phyloP scores from a whole-genome alignment of 1,140 invertebrate genomes.

The Bathynomus jamesi region DNA sequence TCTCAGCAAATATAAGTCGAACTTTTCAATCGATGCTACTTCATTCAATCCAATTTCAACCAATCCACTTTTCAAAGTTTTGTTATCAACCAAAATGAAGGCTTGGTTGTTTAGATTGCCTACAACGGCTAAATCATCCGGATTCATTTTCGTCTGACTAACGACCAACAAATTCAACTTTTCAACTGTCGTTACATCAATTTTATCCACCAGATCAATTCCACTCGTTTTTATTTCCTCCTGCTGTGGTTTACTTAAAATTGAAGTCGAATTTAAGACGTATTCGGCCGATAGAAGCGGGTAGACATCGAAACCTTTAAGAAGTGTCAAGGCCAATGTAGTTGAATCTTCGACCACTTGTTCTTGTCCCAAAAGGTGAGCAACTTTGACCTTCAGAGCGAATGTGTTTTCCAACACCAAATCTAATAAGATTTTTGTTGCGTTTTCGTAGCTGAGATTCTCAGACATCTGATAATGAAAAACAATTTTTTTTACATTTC shows the following conservation, averaged over 20 bases:
- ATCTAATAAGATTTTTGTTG: conserved; percentile 56
- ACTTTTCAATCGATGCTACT: not conserved
- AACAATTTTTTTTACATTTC: conserved; percentile 29
- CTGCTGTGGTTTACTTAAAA: not conserved
- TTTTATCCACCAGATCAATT: not conserved
- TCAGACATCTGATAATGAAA: conserved; percentile 9
- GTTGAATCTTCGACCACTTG: not conserved
- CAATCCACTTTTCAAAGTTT: not conserved
- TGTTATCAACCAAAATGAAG: not conserved
- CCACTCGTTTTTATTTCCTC: not conserved
- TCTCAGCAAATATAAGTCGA: not conserved
- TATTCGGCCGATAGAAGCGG: not conserved
- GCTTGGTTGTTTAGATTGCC: not conserved
- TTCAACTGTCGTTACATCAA: not conserved
- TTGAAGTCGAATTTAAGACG: not conserved
- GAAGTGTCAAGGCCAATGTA: not conserved
- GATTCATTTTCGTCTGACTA: not conserved
- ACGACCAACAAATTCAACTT: not conserved
- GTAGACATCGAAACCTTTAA: not conserved
- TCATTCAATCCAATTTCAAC: not conserved
- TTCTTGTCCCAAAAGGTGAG: conserved; percentile 51
- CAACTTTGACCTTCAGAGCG: conserved; percentile 62
- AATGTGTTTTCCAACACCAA: conserved; percentile 68
- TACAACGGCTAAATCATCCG: not conserved
- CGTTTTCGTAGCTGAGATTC: not conserved